Conservation (phyloP, 2,797 vertebrate genomes). For the Poeciliopsis infans region DNA sequence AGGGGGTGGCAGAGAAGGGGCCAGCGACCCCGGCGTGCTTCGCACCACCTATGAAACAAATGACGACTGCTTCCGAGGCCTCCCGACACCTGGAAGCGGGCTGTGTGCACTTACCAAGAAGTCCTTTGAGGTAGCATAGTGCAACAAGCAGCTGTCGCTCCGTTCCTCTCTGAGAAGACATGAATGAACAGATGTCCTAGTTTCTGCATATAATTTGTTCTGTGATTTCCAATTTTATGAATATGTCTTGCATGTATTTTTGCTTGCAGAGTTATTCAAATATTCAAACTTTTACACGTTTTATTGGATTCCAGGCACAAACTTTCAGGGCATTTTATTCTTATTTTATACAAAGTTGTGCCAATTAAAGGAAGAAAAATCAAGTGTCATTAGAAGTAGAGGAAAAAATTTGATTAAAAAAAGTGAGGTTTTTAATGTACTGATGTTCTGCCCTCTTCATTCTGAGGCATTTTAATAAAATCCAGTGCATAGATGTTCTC, state of each 20-base stretch:
- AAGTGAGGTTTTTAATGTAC: not conserved
- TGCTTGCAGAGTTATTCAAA: not conserved
- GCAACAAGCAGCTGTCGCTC: constrained; percentile 69
- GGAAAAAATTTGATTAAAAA: not conserved
- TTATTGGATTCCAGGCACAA: not conserved
- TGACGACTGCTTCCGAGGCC: constrained; percentile 18
- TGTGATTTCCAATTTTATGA: constrained; percentile 36
- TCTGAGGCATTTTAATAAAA: not conserved
- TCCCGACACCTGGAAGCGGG: constrained; percentile 56
- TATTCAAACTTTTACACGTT: not conserved
- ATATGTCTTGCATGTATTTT: not conserved
- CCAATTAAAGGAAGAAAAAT: not conserved
- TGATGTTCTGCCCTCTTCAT: not conserved
- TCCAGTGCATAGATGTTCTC: not conserved
- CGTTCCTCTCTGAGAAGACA: constrained; percentile 64
- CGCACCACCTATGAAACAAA: constrained; percentile 54
- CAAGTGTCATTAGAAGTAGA: not conserved
- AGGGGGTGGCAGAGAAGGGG: constrained; percentile 69
- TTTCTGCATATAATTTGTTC: constrained; percentile 38
- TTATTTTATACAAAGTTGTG: not conserved
- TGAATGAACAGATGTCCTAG: constrained; percentile 59
- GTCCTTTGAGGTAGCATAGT: constrained; percentile 28
- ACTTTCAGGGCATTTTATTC: not conserved
- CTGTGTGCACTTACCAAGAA: constrained; percentile 16
- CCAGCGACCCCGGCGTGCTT: constrained; percentile 49